Conservation (phyloP, 2,797 vertebrate species). For the Prionace glauca region DNA sequence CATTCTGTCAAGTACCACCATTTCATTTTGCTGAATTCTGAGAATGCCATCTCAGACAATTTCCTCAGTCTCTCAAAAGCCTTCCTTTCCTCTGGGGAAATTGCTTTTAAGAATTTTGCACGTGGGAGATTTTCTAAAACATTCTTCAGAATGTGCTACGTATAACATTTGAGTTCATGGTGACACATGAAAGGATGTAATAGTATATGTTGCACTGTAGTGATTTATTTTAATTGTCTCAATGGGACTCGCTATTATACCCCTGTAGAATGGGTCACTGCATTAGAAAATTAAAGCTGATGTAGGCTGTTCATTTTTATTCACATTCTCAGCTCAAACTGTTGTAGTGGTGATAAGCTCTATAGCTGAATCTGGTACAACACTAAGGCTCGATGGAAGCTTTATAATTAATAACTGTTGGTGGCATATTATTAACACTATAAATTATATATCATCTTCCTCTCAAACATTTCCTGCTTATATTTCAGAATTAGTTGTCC, state of each 20-base stretch:
- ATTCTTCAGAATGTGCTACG: slow-evolving; percentile 70
- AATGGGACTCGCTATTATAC: slow-evolving; percentile 76
- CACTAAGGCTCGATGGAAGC: background rate
- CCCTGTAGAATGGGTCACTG: slow-evolving; percentile 77
- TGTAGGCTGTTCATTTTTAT: slow-evolving; percentile 67
- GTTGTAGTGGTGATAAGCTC: slow-evolving; percentile 10
- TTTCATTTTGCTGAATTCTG: slow-evolving; percentile 37
- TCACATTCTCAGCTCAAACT: slow-evolving; percentile 76
- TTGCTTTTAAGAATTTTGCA: background rate
- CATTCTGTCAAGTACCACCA: slow-evolving; percentile 46
- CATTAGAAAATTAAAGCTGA: slow-evolving; percentile 78
- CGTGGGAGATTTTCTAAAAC: slow-evolving; percentile 41
- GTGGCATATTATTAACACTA: background rate
- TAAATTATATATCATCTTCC: slow-evolving; percentile 17
- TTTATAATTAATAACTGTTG: slow-evolving; percentile 22
- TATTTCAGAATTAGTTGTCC: slow-evolving; percentile 4
- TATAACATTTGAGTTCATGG: slow-evolving; percentile 77
- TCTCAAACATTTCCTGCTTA: background rate
- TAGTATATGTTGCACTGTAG: slow-evolving; percentile 68
- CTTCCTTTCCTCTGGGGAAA: slow-evolving; percentile 47
- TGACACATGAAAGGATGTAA: slow-evolving; percentile 80
- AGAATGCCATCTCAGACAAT: slow-evolving; percentile 41
- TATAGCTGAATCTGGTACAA: background rate
- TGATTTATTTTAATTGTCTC: slow-evolving; percentile 94
- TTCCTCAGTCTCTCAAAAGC: slow-evolving; percentile 42